These are phyloP conservation scores for Ormyrus nitidulus DNA, from an alignment of 2,888 invertebrate genomes.

Conservation along the genomic window DNA sequence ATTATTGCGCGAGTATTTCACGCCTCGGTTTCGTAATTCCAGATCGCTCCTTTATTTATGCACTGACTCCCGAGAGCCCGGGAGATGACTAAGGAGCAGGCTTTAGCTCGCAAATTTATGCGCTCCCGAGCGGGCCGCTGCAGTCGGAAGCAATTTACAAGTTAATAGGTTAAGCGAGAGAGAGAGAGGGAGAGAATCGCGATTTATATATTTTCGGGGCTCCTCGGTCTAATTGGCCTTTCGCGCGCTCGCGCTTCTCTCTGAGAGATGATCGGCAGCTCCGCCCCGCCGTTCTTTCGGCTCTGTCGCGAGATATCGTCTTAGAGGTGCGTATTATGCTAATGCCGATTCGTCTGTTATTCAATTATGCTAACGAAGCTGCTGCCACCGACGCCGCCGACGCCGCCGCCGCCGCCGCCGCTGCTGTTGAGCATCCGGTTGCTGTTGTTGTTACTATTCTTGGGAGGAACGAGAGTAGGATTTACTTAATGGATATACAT, in stretches of 20 bases:
- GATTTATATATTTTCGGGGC: conserved; percentile 55
- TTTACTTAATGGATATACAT: no score
- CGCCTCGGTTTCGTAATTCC: conserved; percentile 33
- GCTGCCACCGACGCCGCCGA: no score
- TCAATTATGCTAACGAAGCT: no score
- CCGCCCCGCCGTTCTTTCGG: conserved; percentile 51
- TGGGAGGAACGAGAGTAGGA: no score
- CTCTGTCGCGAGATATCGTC: background rate
- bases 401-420: no score
- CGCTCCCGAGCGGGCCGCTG: conserved; percentile 56
- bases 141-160: conserved; percentile 76
- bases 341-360: no score
- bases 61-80: conserved; percentile 30
- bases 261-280: conserved; percentile 58
- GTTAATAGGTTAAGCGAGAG: conserved; percentile 71
- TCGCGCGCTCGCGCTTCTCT: conserved; percentile 59
- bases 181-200: conserved; percentile 57
- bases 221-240: conserved; percentile 61
- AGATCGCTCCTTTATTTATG: conserved; percentile 47
- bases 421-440: no score
- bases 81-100: background rate
- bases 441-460: no score
- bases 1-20: background rate
- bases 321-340: no score
- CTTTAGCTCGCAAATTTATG: conserved; percentile 64